phyloP scores from a whole-genome alignment of 2,113 vertebrate species.

The Sylvia atricapilla region DNA sequence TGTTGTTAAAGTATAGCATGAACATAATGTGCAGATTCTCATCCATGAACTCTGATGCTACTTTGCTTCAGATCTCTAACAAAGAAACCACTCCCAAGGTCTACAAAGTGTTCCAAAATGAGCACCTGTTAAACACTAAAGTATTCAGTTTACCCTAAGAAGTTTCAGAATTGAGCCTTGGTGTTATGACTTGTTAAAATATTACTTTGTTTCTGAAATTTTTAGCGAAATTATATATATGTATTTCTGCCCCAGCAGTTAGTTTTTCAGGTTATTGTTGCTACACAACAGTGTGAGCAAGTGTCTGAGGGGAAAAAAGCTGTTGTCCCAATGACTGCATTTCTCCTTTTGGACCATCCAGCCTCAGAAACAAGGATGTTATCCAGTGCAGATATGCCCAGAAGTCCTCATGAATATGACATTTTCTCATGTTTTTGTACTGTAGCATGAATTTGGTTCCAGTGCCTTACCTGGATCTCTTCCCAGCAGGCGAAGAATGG shows the following conservation, averaged over 20 bases:
- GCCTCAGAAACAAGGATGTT: background rate
- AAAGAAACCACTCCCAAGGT: background rate
- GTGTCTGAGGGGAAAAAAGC: background rate
- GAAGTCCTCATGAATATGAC: background rate
- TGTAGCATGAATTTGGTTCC: background rate
- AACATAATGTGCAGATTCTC: background rate
- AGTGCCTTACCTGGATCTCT: background rate
- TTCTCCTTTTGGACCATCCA: background rate
- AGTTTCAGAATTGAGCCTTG: background rate
- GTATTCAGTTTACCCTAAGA: background rate
- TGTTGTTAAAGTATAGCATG: background rate
- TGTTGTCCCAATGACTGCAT: background rate
- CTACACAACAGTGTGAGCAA: background rate
- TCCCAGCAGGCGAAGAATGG: background rate
- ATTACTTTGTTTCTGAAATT: background rate
- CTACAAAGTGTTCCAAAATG: background rate
- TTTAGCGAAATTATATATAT: background rate
- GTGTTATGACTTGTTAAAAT: background rate
- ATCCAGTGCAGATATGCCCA: background rate
- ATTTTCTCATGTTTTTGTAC: background rate
- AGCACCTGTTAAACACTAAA: background rate
- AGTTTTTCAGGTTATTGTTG: background rate
- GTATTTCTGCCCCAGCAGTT: background rate
- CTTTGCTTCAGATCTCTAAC: background rate
- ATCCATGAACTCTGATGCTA: background rate